Evolutionary conservation across 2,888 invertebrate genomes (phyloP), one percentile per base, ranked within the genome.

Genomic region (Cantharis flavilabris): DNA sequence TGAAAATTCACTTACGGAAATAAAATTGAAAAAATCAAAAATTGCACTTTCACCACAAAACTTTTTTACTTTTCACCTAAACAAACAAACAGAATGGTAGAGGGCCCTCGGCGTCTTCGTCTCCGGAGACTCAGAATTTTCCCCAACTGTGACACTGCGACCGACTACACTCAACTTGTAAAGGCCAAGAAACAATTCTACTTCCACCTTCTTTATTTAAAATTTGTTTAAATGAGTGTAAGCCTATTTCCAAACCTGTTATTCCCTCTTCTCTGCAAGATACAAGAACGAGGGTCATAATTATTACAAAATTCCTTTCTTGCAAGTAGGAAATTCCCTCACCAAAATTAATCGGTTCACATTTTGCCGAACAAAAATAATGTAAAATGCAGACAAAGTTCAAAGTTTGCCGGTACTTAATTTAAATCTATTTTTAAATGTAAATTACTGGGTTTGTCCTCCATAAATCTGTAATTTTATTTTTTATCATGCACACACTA

Each of bases 161-260:
- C 73, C 71, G 33, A 64, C 74, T 77, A 75, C 74, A 77, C 77
- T 77, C 71, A 62, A 69, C 69, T 67, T 72, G 71, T 13, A 13
- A 49, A 49, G n/a, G 49, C 49, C n/a, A 49, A 49, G 49, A 49
- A 49, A 49, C 49, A 49, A 49, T 49, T 49, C 65, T 72, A 73
- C 73, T 73, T 76, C 76, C 76, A 76, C 76, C 76, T 76, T 76
- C 76, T 71, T 65, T 73, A 62, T n/a, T 69, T 62, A 11, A 69
- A 76, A 76, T 65, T 72, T 69, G 76, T 28, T 71, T 65, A 16
- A 62, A 20, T 71, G 14, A 33, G 67, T 74, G 49, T 20, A 14
- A 33, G 28, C 30, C 33, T 30, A 13, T 75, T 71, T 75, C 71
- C 3, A 67, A 62, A 71, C 65, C 62, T 49, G 11, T 26, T 30